Conservation (phyloP, 2,113 vertebrate genomes). For the Panurus biarmicus region DNA sequence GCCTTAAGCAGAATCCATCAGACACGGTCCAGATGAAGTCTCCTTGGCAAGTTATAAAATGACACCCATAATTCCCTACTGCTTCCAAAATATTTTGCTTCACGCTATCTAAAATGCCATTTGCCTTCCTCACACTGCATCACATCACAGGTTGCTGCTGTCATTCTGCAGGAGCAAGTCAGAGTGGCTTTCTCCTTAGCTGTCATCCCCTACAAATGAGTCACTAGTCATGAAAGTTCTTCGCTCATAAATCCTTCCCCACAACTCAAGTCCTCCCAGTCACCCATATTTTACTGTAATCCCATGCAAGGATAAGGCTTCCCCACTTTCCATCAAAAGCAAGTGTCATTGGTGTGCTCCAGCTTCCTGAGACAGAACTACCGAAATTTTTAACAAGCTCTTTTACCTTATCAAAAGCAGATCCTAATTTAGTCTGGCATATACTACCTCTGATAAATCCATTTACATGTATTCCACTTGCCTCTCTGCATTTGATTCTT, state of each 20-base stretch:
- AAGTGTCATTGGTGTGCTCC: background rate
- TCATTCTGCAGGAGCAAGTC: rapidly evolving
- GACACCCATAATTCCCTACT: background rate
- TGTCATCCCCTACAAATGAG: background rate
- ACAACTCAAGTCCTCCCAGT: background rate
- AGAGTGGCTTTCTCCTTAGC: background rate
- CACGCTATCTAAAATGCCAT: background rate
- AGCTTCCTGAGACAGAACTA: background rate
- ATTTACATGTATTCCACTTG: background rate
- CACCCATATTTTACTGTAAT: background rate
- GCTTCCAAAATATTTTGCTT: background rate
- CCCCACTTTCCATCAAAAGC: background rate
- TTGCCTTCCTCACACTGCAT: background rate
- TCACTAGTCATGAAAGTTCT: background rate
- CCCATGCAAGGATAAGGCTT: background rate
- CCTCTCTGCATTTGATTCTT: background rate
- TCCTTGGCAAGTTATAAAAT: background rate
- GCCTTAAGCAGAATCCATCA: background rate
- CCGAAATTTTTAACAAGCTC: constrained; percentile 12
- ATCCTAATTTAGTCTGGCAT: background rate
- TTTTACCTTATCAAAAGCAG: constrained; percentile 3
- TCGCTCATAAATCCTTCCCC: background rate
- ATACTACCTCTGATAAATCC: background rate
- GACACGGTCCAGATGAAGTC: background rate
- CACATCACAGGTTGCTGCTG: rapidly evolving